phyloP scores from a whole-genome alignment of 2,113 vertebrate species.

The Aphyosemion australe region DNA sequence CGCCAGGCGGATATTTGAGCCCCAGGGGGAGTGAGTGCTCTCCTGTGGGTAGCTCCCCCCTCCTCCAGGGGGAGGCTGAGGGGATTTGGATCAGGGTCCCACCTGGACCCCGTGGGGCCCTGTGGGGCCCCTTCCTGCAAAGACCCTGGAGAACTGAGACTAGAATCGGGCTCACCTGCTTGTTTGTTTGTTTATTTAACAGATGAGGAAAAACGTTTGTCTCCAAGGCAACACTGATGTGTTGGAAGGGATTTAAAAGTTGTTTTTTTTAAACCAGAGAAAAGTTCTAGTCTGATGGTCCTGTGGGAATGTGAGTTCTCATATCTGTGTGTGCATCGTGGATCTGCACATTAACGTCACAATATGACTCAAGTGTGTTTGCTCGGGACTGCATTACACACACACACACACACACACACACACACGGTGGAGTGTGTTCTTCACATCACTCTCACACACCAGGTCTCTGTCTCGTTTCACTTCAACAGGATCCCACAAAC shows the following conservation, averaged over 20 bases:
- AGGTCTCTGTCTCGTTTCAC: not conserved
- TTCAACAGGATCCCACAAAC: slow-evolving; percentile 11
- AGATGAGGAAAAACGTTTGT: not conserved
- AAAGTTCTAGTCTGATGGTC: too few species aligned
- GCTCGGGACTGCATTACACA: slow-evolving; percentile 1
- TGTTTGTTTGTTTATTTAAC: slow-evolving; percentile 54
- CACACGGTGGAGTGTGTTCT: slow-evolving; percentile 16
- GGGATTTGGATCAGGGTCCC: slow-evolving; percentile 76
- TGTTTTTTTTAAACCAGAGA: too few species aligned
- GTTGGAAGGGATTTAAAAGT: too few species aligned
- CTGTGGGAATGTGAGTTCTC: not conserved
- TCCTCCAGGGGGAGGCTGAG: slow-evolving; percentile 57
- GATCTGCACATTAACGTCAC: slow-evolving; percentile 35
- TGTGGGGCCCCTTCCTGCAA: slow-evolving; percentile 73
- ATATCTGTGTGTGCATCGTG: slow-evolving; percentile 5
- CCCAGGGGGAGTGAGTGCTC: slow-evolving; percentile 58
- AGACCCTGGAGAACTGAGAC: slow-evolving; percentile 50
- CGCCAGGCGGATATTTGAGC: slow-evolving; percentile 71
- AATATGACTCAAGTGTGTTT: slow-evolving; percentile 38
- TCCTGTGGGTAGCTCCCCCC: slow-evolving; percentile 52
- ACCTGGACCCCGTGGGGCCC: slow-evolving; percentile 76
- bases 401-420: not conserved
- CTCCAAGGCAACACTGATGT: slow-evolving; percentile 11
- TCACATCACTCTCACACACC: not conserved
- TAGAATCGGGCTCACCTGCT: slow-evolving; percentile 43